These are phyloP conservation scores for Nyctibius grandis DNA, from an alignment of 2,797 vertebrate genomes.

Conservation along the genomic window DNA sequence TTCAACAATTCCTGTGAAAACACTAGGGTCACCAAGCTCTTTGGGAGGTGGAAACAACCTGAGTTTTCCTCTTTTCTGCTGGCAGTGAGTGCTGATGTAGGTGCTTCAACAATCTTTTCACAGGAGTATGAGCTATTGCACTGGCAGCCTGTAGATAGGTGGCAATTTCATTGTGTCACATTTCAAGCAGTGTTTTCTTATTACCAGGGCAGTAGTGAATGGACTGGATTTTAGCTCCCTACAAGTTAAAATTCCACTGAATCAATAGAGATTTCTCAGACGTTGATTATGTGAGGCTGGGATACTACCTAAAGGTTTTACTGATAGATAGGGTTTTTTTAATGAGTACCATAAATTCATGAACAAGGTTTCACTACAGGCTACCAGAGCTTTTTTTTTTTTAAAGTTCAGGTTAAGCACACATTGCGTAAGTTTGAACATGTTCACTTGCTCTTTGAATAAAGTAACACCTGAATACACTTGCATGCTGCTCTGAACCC, in stretches of 20 bases:
- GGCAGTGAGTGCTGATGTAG: background rate
- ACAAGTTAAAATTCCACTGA: background rate
- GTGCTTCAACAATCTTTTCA: background rate
- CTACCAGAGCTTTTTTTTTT: background rate
- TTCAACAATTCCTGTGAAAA: background rate
- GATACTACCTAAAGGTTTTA: background rate
- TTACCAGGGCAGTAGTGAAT: background rate
- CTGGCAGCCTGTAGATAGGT: background rate
- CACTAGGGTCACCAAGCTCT: background rate
- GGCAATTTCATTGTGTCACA: background rate
- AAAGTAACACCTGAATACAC: slow-evolving; percentile 1
- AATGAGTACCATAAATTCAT: background rate
- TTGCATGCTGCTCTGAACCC: background rate
- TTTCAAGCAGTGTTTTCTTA: background rate
- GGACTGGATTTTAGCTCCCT: background rate
- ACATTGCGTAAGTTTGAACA: background rate
- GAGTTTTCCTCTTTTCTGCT: slow-evolving; percentile 11
- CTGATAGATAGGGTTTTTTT: background rate
- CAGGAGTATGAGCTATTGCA: background rate
- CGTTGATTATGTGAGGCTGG: background rate
- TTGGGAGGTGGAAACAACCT: background rate
- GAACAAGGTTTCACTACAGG: background rate
- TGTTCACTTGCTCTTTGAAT: slow-evolving; percentile 1
- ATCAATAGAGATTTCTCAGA: background rate
- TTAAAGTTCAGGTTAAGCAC: background rate